A percentile compares a stretch with the other conserved stretches of the same genome.
Evolutionary conservation across 2,888 invertebrate genomes (phyloP).

Genomic region (Hybos culiciformis): DNA sequence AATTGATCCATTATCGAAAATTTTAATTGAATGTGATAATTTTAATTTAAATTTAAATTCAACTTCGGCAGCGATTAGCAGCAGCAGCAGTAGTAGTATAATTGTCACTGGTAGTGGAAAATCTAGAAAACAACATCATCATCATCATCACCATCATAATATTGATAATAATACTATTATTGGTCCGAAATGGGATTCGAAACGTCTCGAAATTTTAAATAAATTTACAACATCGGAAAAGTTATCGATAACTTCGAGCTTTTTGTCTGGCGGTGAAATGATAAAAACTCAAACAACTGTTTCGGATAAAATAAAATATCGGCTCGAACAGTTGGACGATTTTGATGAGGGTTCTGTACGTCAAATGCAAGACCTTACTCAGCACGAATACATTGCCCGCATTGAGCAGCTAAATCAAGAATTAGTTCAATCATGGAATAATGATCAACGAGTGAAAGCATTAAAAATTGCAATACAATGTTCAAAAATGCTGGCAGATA

Average conservation of each 20-base stretch:
- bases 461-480: conserved; percentile 96
- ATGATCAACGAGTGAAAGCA: conserved; percentile 88
- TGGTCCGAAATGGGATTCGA: conserved; percentile 59
- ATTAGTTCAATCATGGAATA: conserved; percentile 81
- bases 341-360: conserved; percentile 81
- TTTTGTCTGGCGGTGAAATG: conserved; percentile 56
- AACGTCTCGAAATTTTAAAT: conserved; percentile 63
- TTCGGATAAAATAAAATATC: conserved; percentile 76
- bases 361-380: conserved; percentile 79
- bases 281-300: conserved; percentile 66
- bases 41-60: neutral
- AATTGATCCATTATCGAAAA: conserved; percentile 50
- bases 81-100: too few relatives aligned
- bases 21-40: conserved; percentile 35
- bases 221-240: conserved; percentile 91
- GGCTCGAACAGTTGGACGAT: conserved; percentile 87
- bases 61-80: too few relatives aligned
- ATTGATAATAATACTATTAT: conserved; percentile 24
- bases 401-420: conserved; percentile 87
- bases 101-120: conserved; percentile 31
- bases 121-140: conserved; percentile 23
- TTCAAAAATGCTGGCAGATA: conserved; percentile 82
- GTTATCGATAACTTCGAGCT: conserved; percentile 79
- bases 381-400: conserved; percentile 79
- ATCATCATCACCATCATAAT: too few relatives aligned